phyloP scores from a whole-genome alignment of 1,140 invertebrate genomes.

The Brachystomella parvula region DNA sequence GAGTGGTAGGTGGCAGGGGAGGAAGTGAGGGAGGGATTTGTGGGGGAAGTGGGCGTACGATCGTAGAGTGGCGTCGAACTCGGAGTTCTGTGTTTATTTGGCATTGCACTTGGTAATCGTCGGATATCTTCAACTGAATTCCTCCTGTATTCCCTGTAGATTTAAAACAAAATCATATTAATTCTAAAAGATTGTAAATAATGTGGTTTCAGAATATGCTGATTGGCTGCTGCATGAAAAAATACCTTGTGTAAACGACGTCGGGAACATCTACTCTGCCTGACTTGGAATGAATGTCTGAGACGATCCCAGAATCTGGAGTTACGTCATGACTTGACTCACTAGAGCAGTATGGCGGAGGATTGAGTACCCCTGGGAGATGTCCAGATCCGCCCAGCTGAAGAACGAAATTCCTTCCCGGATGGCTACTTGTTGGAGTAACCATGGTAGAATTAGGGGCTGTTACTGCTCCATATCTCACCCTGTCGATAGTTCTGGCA shows the following conservation, averaged over 20 bases:
- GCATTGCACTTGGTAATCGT: constrained; percentile 31
- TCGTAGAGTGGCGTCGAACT: constrained; percentile 35
- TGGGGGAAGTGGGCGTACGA: constrained; percentile 33
- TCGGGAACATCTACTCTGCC: constrained; percentile 34
- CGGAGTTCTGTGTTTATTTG: constrained; percentile 34
- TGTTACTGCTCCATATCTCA: constrained; percentile 33
- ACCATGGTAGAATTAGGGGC: constrained; percentile 32
- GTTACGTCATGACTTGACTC: constrained; percentile 38
- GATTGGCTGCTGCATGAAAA: background rate
- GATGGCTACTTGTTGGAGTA: constrained; percentile 29
- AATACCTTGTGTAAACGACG: constrained; percentile 35
- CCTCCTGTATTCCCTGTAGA: constrained; percentile 35
- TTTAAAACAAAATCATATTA: constrained; percentile 16
- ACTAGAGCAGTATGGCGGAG: constrained; percentile 37
- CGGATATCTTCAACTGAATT: constrained; percentile 36
- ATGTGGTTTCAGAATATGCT: background rate
- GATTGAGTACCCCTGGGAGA: constrained; percentile 33
- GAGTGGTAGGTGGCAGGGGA: constrained; percentile 19
- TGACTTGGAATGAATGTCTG: constrained; percentile 37
- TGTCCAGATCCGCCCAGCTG: constrained; percentile 26
- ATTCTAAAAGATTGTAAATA: background rate
- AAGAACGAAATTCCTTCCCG: constrained; percentile 37
- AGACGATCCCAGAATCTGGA: constrained; percentile 36
- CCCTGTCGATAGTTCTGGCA: constrained; percentile 35
- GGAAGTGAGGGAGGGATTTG: constrained; percentile 24